These are phyloP conservation scores for Myoxocephalus aenaeus DNA, from an alignment of 2,797 vertebrate genomes.

Conservation along the genomic window DNA sequence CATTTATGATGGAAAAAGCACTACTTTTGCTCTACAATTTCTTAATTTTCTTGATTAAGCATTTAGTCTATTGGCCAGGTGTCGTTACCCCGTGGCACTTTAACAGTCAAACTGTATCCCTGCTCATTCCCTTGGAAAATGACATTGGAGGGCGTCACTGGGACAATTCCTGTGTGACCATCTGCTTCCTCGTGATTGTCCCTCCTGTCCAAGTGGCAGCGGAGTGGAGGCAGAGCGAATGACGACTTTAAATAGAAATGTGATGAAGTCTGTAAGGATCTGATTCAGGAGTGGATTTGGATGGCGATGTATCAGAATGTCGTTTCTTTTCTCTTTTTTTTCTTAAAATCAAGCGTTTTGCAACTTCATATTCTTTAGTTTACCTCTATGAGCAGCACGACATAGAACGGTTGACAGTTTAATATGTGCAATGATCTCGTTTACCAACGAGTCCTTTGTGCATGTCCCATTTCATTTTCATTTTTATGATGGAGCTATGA, in stretches of 20 bases:
- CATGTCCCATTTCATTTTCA: slow-evolving; percentile 34
- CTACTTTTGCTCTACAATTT: background rate
- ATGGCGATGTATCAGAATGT: slow-evolving; percentile 25
- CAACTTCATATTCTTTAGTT: background rate
- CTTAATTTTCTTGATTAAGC: background rate
- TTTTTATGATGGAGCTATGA: slow-evolving; percentile 42
- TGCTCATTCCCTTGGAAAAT: slow-evolving; percentile 71
- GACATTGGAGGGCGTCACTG: slow-evolving; percentile 61
- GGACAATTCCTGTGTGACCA: slow-evolving; percentile 74
- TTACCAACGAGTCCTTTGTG: slow-evolving; percentile 6
- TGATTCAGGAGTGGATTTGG: slow-evolving; percentile 6
- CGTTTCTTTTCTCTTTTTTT: background rate
- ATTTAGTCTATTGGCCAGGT: background rate
- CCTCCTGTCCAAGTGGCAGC: slow-evolving; percentile 68
- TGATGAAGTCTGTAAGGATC: slow-evolving; percentile 12
- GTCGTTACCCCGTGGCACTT: slow-evolving; percentile 44
- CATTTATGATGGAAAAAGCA: background rate
- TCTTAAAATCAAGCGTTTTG: background rate
- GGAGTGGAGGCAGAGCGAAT: slow-evolving; percentile 38
- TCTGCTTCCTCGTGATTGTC: slow-evolving; percentile 72
- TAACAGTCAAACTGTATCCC: slow-evolving; percentile 59
- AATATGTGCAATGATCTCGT: background rate
- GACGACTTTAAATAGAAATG: slow-evolving; percentile 35
- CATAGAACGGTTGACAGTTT: background rate
- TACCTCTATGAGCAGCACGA: background rate